Evolutionary conservation across 2,888 invertebrate genomes (phyloP), one percentile per base, ranked within the genome.

Genomic region (Carcina quercana): DNA sequence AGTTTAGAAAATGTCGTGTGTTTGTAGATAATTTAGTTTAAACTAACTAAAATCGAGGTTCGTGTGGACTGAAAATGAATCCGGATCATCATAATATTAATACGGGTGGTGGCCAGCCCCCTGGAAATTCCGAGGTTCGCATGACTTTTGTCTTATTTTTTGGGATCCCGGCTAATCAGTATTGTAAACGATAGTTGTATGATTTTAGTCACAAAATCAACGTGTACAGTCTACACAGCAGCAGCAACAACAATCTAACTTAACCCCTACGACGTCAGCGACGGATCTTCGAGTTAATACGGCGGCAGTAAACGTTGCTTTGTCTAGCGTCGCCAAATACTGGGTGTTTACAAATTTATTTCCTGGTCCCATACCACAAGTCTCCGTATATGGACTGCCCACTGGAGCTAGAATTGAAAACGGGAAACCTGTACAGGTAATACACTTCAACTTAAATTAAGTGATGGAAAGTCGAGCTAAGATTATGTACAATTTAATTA

Each of bases 291-390:
- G 88, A 55, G 88, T 88, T 25, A 88, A 88, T 59, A 87, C 88
- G 1, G 87, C 88, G 28, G 88, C 88, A 36, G 83, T 89, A 44
- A 88, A 88, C 65, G 89, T 91, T 56, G 89, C 91, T 59, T 86
- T 91, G 76, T 89, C 89, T 63, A 90, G 88, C 78, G 91, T 91
- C 58, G 91, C 92, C 45, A 93, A 93, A 72, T 93, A 92, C 71
- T 93, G 92, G 92, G 92, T 93, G 62, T 88, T 93, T 67, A 92
- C 92, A 41, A 92, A 92, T 86, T 83, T 93, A 47, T 89, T 92
- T 63, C 92, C 92, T 33, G 89, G 90, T 35, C 90, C 91, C 30
- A 86, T 91, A 67, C 90, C 91, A 37, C 91, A 91, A 85, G 91
- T 91, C 31, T 90, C 90, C 27, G 90, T 90, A 32, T 90, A 90